Evolutionary conservation across 2,113 vertebrate genomes (phyloP), one percentile per base, ranked within the genome.

Genomic region (Saimiri boliviensis): DNA sequence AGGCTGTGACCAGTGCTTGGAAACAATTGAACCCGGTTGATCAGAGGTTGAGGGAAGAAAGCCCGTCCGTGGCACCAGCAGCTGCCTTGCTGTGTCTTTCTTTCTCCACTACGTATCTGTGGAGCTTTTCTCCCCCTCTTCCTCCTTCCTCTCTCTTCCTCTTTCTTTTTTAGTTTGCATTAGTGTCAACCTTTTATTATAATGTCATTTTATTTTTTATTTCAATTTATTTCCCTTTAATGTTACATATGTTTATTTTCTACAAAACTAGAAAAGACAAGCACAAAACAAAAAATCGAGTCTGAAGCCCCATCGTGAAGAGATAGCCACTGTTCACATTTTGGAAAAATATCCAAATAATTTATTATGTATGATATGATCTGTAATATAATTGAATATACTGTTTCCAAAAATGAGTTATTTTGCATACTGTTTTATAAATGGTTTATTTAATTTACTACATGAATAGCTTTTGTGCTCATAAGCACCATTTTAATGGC

Each of bases 191-290:
- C 45, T 77, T 95, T 96, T 83, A 56, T 88, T 92, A 83, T 30
- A 68, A 94, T 88, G 92, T 94, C 8, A 0, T 74, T 90, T 81
- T 93, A 74, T 95, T 96, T 94, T 54, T 70, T 6, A 66, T 81
- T 96, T 10, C 68, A 82, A 45, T 42, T 66, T 58, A 2, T 73
- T 90, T 89, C 9, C 23, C 42, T 96, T 76, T 73, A 25, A 54
- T 54, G 9, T 63, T 92, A 40, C 66, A 13, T 21, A 13, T 35
- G 14, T 4, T 47, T 20, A 17, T 54, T 71, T 89, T 85, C 56
- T 17, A 2, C 30, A 91, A 80, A 17, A 68, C 49, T 56, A 58
- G 42, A 88, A 92, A 42, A 56, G n/a, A 14, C 13, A 81, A 20
- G 23, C 49, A 70, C 35, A 83, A 87, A n/a, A 63, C 40, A 58